These are phyloP conservation scores for Pemphredon lugubris DNA, from an alignment of 2,888 invertebrate species.

Conservation along the genomic window DNA sequence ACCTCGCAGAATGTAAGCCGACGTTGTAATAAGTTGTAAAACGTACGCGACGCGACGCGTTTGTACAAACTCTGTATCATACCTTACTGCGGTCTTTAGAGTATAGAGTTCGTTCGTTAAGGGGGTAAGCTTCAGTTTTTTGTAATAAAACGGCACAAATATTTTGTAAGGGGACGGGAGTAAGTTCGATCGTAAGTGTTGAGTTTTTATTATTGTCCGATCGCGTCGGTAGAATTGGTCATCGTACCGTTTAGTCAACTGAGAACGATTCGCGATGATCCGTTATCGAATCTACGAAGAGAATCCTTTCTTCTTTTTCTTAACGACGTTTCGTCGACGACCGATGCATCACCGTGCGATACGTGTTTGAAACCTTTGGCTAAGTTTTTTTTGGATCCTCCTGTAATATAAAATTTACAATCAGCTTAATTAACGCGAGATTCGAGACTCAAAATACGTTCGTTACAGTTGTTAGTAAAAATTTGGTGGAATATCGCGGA, in stretches of 20 bases:
- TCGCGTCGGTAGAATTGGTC: constrained; percentile 27
- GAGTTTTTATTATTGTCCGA: constrained; percentile 47
- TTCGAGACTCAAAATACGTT: too few relatives aligned
- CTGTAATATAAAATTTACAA: too few relatives aligned
- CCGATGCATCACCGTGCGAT: not conserved
- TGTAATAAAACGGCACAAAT: constrained; percentile 70
- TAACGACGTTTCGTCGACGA: not conserved
- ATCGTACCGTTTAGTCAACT: constrained; percentile 18
- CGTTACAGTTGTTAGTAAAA: too few relatives aligned
- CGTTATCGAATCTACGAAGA: constrained; percentile 2
- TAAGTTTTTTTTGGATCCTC: too few relatives aligned
- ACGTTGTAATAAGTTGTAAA: constrained; percentile 37
- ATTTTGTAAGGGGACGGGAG: constrained; percentile 61
- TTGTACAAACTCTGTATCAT: constrained; percentile 75
- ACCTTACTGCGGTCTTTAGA: constrained; percentile 60
- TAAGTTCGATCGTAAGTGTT: constrained; percentile 57
- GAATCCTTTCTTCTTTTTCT: too few relatives aligned
- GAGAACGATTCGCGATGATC: constrained; percentile 16
- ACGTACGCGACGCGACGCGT: constrained; percentile 40
- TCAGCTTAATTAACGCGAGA: too few relatives aligned
- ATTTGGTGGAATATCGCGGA: too few relatives aligned
- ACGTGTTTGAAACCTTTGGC: not conserved
- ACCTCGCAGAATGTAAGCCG: constrained; percentile 39
- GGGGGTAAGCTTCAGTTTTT: constrained; percentile 59
- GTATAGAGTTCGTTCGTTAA: constrained; percentile 60